Base-by-base conservation (phyloP, 2,888 invertebrate genomes). In the Aphelenchoides bicaudatus region DNA sequence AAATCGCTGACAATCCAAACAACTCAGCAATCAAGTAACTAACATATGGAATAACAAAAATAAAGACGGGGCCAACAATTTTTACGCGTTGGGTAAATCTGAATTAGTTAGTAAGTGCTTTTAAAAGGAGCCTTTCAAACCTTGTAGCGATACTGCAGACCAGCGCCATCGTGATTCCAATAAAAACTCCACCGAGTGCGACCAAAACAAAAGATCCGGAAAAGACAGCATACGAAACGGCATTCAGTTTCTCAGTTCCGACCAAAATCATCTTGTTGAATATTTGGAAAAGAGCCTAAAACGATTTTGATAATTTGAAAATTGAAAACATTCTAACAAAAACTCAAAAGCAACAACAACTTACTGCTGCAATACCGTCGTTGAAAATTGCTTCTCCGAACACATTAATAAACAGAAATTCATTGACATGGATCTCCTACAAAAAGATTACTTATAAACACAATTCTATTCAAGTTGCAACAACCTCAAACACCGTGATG, bases 1-100 rank as follows among this genome's bases (percentile, higher is more conserved):
- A 84, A 75, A 96, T 96, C 54, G 94, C 92, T 66, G 93, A 93
- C 87, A 93, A 88, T 80, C 94, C 93, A 82, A 94, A 92, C 83
- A 94, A 91, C 84, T 96, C 94, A 47, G 96, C 93, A 79, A 89
- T 90, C 54, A 96, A 84, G 81, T 96, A 96, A 58, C 93, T 90
- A 79, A 94, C 83, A 80, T 96, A 96, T 56, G 93, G 91, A 88
- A 94, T 91, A 56, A 93, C 89, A 80, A 96, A 92, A 79, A 96
- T 90, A 83, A 94, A 91, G 78, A 94, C 88, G 13, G 94, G 94
- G 81, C 96, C 93, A 69, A 96, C 91, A 69, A 94, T 91, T 65
- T 91, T 86, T 65, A 93, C 92, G 82, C 92, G 89, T 80, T 91
- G 85, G 0, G 94, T 96, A 82, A 13, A 63, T 29, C 62, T 56